Conservation (phyloP, 2,888 invertebrate species). For the Orchesella flavescens region DNA sequence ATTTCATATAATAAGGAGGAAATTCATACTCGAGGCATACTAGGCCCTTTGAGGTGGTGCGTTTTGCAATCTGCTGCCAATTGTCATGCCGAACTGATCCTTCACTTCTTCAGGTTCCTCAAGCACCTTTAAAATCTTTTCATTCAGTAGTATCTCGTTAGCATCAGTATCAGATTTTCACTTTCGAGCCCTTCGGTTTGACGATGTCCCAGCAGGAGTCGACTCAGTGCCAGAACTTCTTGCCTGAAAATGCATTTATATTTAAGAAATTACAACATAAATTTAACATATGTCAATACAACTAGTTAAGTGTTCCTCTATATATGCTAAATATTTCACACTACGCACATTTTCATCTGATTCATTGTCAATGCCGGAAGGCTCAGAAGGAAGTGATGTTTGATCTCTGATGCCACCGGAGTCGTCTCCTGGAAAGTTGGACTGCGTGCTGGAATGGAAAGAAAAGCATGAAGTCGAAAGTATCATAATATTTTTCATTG, state of each 20-base stretch:
- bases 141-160: background rate
- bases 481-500: background rate
- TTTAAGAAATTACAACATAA: too few relatives aligned
- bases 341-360: too few relatives aligned
- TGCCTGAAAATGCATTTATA: too few relatives aligned
- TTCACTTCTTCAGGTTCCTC: background rate
- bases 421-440: conserved; percentile 15
- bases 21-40: background rate
- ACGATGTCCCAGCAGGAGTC: too few relatives aligned
- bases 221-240: too few relatives aligned
- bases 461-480: background rate
- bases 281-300: background rate
- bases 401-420: background rate
- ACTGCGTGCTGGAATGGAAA: background rate
- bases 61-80: background rate
- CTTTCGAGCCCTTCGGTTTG: too few relatives aligned
- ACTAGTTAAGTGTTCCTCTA: background rate
- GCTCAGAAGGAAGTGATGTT: background rate
- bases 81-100: conserved; percentile 13
- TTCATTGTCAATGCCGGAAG: too few relatives aligned
- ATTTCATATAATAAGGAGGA: background rate
- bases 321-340: background rate
- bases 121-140: conserved; percentile 22
- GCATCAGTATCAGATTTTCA: background rate
- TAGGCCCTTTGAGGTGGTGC: background rate